Base-by-base conservation (phyloP, 2,888 invertebrate genomes). In the Drosophila mayaguana region DNA sequence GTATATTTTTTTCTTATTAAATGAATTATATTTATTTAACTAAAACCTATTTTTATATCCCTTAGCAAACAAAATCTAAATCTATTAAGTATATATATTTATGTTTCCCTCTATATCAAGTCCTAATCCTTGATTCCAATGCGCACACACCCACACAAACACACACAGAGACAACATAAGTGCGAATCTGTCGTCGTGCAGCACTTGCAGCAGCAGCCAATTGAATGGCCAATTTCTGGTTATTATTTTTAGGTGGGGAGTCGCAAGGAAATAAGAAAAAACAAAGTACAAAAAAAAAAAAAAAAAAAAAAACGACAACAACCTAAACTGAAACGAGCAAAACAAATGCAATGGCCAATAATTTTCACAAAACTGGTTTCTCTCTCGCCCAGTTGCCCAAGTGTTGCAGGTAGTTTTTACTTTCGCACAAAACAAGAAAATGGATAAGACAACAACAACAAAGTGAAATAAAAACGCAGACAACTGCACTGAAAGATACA, bases 281-380 rank as follows among this genome's bases (percentile, higher is more conserved):
- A 34, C 14, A 36, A 14, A 16, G n/a, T n/a, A n/a, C n/a, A n/a
- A n/a, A n/a, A 38, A 0, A 34, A 36, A 36, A 14, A 16, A 14
- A 36, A 36, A 36, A 14, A 36, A 14, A 36, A 34, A 14, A 11
- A 32, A 11, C 7, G 1, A 28, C 11, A 32, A 32, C 32, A 54
- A 51, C 28, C 7, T 48, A 20, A 57, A 20, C 57, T 55, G 32
- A 68, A 64, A 64, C 43, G 63, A 74, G 34, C 66, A 72, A 75
- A 69, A 67, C 72, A 67, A 77, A 85, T 62, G 72, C 72, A 81
- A 76, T 73, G 63, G 80, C 69, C 76, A 84, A 82, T 85, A 80
- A 87, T 87, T 84, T 86, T 82, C 85, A 87, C 87, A 87, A 84
- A 84, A 85, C 87, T 80, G 82, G 84, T 87, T 85, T 83, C 70